These are phyloP conservation scores for Philypnodon macrostomus DNA, from an alignment of 2,797 vertebrate species.

Conservation along the genomic window DNA sequence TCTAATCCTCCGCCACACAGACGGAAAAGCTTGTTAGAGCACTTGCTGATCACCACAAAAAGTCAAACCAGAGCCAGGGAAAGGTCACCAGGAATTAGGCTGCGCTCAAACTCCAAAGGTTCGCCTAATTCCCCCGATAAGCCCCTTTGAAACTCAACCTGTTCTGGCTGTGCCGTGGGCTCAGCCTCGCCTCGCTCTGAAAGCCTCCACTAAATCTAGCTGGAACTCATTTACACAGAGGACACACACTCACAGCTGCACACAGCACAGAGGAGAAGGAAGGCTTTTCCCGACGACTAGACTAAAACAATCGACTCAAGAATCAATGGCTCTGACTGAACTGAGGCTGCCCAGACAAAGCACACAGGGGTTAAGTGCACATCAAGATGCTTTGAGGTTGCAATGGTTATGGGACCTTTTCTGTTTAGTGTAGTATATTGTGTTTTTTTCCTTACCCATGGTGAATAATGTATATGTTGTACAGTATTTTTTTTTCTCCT, in stretches of 20 bases:
- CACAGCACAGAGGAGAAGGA: slow-evolving; percentile 33
- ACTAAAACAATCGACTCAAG: slow-evolving; percentile 74
- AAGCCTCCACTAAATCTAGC: slow-evolving; percentile 73
- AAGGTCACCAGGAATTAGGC: slow-evolving; percentile 81
- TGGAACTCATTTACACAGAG: slow-evolving; percentile 75
- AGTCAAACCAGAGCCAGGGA: slow-evolving; percentile 81
- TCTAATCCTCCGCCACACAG: slow-evolving; percentile 80
- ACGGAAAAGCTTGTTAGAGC: slow-evolving; percentile 82
- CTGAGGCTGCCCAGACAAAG: slow-evolving; percentile 50
- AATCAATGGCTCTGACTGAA: slow-evolving; percentile 68
- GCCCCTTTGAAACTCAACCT: slow-evolving; percentile 76
- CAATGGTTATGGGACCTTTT: too few relatives aligned
- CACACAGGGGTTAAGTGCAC: slow-evolving; percentile 55
- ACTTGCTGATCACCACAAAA: slow-evolving; percentile 81
- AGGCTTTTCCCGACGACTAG: slow-evolving; percentile 69
- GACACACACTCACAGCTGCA: slow-evolving; percentile 52
- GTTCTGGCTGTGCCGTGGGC: slow-evolving; percentile 71
- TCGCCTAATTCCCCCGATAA: slow-evolving; percentile 79
- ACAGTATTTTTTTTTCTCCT: too few relatives aligned
- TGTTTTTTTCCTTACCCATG: too few relatives aligned
- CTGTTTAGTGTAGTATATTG: too few relatives aligned
- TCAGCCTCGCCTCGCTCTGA: slow-evolving; percentile 70
- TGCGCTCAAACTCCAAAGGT: slow-evolving; percentile 76
- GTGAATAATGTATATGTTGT: too few relatives aligned
- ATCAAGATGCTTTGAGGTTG: slow-evolving; percentile 68